These are phyloP conservation scores for Volucella zonaria DNA, from an alignment of 2,888 invertebrate species.

Conservation along the genomic window DNA sequence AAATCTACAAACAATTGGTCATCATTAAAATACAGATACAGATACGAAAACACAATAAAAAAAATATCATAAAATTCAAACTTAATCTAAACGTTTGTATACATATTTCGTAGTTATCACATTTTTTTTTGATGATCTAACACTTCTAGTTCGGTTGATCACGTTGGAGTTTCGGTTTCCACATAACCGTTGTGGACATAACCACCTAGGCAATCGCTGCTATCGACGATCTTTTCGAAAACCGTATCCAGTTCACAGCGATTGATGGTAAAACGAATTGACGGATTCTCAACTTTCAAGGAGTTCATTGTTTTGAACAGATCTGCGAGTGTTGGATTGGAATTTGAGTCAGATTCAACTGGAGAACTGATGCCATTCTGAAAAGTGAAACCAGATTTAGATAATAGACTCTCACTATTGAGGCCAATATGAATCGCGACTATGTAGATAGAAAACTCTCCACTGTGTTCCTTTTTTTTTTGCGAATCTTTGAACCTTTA, in stretches of 20 bases:
- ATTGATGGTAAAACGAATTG: slow-evolving; percentile 78
- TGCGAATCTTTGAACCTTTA: too few species aligned
- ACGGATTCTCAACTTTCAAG: slow-evolving; percentile 74
- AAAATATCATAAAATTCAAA: slow-evolving; percentile 22
- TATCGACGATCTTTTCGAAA: slow-evolving; percentile 81
- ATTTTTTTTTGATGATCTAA: slow-evolving; percentile 49
- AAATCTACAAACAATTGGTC: neutral
- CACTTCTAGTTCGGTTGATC: slow-evolving; percentile 45
- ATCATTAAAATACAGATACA: slow-evolving; percentile 12
- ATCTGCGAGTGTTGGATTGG: slow-evolving; percentile 75
- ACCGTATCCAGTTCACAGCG: slow-evolving; percentile 81
- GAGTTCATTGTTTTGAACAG: slow-evolving; percentile 77
- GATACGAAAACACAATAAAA: slow-evolving; percentile 35
- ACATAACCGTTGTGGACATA: slow-evolving; percentile 80
- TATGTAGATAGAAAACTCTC: too few species aligned
- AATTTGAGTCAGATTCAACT: slow-evolving; percentile 31
- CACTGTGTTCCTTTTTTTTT: too few species aligned
- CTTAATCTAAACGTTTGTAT: slow-evolving; percentile 57
- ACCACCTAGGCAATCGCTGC: slow-evolving; percentile 76
- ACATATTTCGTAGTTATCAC: slow-evolving; percentile 55
- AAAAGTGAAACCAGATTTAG: slow-evolving; percentile 1
- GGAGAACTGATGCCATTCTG: slow-evolving; percentile 45
- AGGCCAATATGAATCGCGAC: too few species aligned
- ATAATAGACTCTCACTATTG: too few species aligned
- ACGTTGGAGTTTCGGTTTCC: slow-evolving; percentile 78